A percentile compares a stretch with the other conserved stretches of the same genome.
phyloP scores from a whole-genome alignment of 1,140 invertebrate genomes.

The Ganaspis sp. region DNA sequence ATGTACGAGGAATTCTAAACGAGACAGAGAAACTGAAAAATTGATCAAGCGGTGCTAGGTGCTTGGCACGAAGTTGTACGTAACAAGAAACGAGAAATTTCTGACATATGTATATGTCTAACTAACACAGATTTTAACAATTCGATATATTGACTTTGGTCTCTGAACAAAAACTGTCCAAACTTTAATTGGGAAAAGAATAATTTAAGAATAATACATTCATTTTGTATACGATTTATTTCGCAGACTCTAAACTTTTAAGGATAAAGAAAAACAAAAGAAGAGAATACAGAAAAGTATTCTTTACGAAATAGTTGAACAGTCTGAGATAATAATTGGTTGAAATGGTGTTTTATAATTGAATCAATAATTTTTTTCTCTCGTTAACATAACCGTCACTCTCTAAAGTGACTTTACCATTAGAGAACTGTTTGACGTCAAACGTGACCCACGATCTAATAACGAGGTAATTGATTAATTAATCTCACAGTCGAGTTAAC shows the following conservation, averaged over 20 bases:
- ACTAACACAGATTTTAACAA: constrained; percentile 3
- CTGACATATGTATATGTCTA: constrained; percentile 16
- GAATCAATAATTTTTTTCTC: constrained; percentile 21
- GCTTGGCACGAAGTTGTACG: constrained; percentile 46
- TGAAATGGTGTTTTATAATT: not conserved
- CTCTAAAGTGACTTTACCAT: constrained; percentile 17
- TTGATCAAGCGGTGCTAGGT: constrained; percentile 47
- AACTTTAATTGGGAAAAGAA: not conserved
- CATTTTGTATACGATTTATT: too few relatives aligned
- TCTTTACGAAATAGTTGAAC: not conserved
- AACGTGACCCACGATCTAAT: constrained; percentile 41
- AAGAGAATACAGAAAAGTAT: not conserved
- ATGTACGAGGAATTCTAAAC: not conserved
- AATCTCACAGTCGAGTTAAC: constrained; percentile 41
- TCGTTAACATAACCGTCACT: not conserved
- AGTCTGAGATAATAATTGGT: not conserved
- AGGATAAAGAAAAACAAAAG: not conserved
- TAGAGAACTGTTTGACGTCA: constrained; percentile 42
- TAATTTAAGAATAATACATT: not conserved
- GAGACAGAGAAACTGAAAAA: constrained; percentile 46
- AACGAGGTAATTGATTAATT: constrained; percentile 49
- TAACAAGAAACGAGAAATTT: constrained; percentile 40
- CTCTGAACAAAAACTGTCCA: not conserved
- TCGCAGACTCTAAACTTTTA: too few relatives aligned
- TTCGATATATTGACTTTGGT: constrained; percentile 8